Evolutionary conservation across 2,888 invertebrate species (phyloP).

Genomic region (Yponomeuta cagnagella): DNA sequence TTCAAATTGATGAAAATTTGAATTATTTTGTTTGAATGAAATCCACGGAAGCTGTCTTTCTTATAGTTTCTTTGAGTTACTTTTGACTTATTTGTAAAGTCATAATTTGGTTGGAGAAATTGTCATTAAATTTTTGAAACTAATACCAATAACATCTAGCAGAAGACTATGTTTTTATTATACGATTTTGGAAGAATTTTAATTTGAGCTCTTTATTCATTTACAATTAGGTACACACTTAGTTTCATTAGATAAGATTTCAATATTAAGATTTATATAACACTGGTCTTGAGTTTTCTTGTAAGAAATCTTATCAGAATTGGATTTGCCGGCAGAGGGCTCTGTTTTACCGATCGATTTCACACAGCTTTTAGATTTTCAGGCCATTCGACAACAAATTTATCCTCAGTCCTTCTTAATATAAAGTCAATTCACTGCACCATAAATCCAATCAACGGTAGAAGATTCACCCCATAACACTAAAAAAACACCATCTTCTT

Average conservation of each 20-base stretch:
- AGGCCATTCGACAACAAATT: constrained; percentile 2
- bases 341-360: constrained; percentile 47
- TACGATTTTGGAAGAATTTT: constrained; percentile 27
- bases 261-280: constrained; percentile 24
- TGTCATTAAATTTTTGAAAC: not conserved
- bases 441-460: constrained; percentile 25
- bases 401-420: not conserved
- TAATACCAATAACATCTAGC: not conserved
- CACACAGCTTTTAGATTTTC: constrained; percentile 21
- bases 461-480: constrained; percentile 24
- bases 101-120: not conserved
- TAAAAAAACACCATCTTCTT: constrained; percentile 9
- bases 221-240: not conserved
- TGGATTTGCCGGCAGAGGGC: constrained; percentile 45
- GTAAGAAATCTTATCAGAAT: constrained; percentile 7
- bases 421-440: constrained; percentile 21
- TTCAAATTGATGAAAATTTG: constrained; percentile 1
- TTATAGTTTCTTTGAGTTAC: not conserved
- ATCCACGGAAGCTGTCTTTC: not conserved
- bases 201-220: constrained; percentile 27
- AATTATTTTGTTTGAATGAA: constrained; percentile 4
- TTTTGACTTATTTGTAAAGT: not conserved
- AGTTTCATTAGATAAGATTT: not conserved
- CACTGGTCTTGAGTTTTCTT: constrained; percentile 19
- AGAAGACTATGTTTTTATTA: constrained; percentile 8